phyloP scores from a whole-genome alignment of 2,888 invertebrate species.

The Aspidapion aeneum region DNA sequence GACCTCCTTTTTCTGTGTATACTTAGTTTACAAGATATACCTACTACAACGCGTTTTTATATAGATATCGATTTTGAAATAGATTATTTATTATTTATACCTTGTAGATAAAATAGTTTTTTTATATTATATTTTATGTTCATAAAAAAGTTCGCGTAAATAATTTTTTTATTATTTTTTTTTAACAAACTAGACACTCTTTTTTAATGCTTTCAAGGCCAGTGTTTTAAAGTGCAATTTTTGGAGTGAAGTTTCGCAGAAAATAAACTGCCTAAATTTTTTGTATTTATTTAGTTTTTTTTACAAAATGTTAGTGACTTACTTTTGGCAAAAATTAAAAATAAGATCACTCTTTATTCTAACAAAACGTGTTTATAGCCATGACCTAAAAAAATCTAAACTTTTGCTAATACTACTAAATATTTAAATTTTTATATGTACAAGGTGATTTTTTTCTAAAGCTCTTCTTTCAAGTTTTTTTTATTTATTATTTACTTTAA shows the following conservation, averaged over 20 bases:
- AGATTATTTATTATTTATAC: conserved; percentile 52
- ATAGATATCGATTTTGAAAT: conserved; percentile 38
- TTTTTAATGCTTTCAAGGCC: background rate
- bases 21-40: conserved; percentile 43
- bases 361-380: conserved; percentile 32
- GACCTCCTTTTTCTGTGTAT: conserved; percentile 48
- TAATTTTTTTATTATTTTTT: conserved; percentile 31
- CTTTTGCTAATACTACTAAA: too few species aligned
- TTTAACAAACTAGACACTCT: conserved; percentile 9
- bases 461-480: too few species aligned
- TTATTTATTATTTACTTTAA: too few species aligned
- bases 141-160: conserved; percentile 13
- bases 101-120: conserved; percentile 47
- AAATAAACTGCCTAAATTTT: conserved; percentile 4
- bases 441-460: too few species aligned
- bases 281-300: too few species aligned
- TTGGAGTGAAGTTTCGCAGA: conserved; percentile 26
- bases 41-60: conserved; percentile 41
- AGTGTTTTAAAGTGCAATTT: conserved; percentile 27
- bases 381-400: too few species aligned
- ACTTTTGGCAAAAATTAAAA: background rate
- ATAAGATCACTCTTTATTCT: conserved; percentile 27
- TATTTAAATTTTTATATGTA: too few species aligned
- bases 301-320: background rate
- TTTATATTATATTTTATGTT: conserved; percentile 31